Evolutionary conservation across 2,888 invertebrate genomes (phyloP).

Genomic region (Mantis religiosa): DNA sequence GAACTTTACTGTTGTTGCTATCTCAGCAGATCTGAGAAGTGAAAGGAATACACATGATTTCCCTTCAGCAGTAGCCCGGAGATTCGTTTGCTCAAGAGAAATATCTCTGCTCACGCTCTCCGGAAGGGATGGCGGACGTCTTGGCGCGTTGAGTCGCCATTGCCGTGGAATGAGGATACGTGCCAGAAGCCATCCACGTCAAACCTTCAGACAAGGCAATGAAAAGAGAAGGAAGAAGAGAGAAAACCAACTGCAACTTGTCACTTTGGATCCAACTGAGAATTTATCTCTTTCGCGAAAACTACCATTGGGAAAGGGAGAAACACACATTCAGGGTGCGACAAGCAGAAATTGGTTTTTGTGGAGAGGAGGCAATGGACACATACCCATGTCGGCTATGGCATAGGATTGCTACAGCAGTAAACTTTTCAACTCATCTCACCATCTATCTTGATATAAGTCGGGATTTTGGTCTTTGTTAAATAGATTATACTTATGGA

Average conservation of each 20-base stretch:
- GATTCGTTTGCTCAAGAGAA: neutral
- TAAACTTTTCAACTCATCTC: neutral
- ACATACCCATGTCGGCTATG: neutral
- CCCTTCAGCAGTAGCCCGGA: neutral
- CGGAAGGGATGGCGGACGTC: neutral
- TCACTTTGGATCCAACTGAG: conserved; percentile 10
- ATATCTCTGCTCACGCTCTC: neutral
- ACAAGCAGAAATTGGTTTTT: neutral
- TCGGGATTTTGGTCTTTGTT: no score
- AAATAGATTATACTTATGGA: no score
- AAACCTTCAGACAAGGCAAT: neutral
- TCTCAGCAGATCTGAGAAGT: neutral
- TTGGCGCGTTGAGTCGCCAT: neutral
- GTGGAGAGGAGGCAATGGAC: neutral
- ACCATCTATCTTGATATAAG: no score
- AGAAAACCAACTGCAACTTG: conserved; percentile 3
- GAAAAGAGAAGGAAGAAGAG: neutral
- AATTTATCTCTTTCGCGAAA: conserved; percentile 7
- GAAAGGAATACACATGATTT: neutral
- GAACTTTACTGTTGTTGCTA: no score
- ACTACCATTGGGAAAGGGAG: neutral
- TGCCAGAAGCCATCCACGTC: neutral
- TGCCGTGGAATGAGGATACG: neutral
- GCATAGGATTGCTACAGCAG: neutral
- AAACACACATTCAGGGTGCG: neutral